Base-by-base conservation (phyloP, 2,888 invertebrate species). In the Tupiocoris notatus region DNA sequence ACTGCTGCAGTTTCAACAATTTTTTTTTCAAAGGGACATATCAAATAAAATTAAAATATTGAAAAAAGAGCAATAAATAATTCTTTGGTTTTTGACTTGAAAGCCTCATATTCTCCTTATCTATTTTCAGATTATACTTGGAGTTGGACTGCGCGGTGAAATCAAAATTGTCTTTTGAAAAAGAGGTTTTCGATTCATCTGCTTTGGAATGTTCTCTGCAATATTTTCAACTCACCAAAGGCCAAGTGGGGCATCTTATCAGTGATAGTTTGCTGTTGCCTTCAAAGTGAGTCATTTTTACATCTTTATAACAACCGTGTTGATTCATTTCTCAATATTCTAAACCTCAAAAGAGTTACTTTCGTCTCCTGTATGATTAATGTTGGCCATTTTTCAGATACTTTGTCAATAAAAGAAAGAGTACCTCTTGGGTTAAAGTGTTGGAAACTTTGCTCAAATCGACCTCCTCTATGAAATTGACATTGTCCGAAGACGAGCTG, bases 401-500 rank as follows among this genome's bases (percentile, higher is more conserved):
- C 25, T 78, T 78, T 57, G 67, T 68, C 23, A 16, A n/a, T 7
- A 70, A 73, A 54, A 62, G 70, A 16, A 56, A 20, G 58, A 21
- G 65, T 9, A 65, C 75, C 12, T 57, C 66, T 21, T 78, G 78
- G 78, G 21, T 66, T 0, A 59, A 22, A 24, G 64, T 76, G 6
- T 7, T 73, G 7, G 71, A 23, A 20, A 25, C 75, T 56, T 21
- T 78, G 20, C 59, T 78, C 12, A 18, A 17, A 17, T 18, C 16
- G 63, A 39, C 73, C 12, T 22, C n/a, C 1, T 17, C 62, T 9
- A 39, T 21, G 63, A 39, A 73, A 1, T 39, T 73, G 57, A 39
- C n/a, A 16, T 62, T 56, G 73, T 22, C 18, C 7, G 71, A 76
- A 57, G 70, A 58, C 6, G 61, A 22, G 24, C 56, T 76, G n/a